A percentile compares a stretch with the other conserved stretches of the same genome.
phyloP scores from a whole-genome alignment of 1,140 invertebrate species.

The Magallana gigas region DNA sequence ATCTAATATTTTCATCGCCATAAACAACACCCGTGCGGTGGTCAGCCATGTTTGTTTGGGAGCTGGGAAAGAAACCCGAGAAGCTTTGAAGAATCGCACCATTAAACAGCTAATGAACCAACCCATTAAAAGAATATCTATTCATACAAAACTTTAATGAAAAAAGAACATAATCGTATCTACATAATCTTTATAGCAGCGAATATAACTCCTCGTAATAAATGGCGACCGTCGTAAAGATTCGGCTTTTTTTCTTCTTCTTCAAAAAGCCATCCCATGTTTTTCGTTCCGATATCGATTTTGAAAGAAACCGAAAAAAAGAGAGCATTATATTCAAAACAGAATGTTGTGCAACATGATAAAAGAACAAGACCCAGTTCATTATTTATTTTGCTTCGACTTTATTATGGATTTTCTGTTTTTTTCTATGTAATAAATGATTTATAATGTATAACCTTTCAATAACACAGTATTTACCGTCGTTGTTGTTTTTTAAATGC shows the following conservation, averaged over 20 bases:
- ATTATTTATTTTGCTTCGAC: neutral
- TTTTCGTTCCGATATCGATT: neutral
- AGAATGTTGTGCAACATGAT: neutral
- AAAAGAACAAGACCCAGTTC: neutral
- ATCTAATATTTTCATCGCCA: conserved; percentile 13
- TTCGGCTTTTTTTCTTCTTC: neutral
- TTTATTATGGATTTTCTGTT: neutral
- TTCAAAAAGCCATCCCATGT: neutral
- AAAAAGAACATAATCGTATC: conserved; percentile 34
- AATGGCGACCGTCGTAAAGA: neutral
- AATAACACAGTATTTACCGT: neutral
- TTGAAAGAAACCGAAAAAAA: neutral
- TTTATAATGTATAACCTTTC: conserved; percentile 5
- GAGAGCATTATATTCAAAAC: neutral
- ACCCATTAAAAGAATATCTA: conserved; percentile 32
- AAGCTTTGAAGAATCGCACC: conserved; percentile 4
- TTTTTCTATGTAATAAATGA: neutral
- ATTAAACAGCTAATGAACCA: conserved; percentile 34
- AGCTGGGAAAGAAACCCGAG: neutral
- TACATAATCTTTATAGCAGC: conserved; percentile 27
- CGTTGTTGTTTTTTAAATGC: no score
- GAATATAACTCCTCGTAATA: conserved; percentile 31
- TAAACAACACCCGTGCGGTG: neutral
- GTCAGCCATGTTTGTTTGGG: conserved; percentile 2
- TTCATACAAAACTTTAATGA: conserved; percentile 38